Percentiles rank a stretch among this genome's conserved stretches.
These are phyloP conservation scores for Cylloceria caligata DNA, from an alignment of 2,888 invertebrate genomes.

Conservation along the genomic window DNA sequence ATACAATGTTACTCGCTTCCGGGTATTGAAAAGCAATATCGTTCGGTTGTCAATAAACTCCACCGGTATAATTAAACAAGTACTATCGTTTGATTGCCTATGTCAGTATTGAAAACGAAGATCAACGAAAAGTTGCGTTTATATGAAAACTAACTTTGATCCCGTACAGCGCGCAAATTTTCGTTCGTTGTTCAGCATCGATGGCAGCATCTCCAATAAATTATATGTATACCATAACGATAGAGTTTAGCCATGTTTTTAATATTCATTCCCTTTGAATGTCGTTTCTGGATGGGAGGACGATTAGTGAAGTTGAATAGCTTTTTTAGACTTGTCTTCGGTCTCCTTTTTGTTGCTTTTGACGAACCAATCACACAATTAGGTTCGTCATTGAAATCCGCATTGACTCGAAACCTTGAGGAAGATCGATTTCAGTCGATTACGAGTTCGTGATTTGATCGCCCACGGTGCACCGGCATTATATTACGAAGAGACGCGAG, in stretches of 20 bases:
- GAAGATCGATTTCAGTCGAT: conserved; percentile 63
- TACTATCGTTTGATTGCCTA: conserved; percentile 19
- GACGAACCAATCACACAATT: conserved; percentile 63
- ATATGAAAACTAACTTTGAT: conserved; percentile 18
- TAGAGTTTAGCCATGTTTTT: conserved; percentile 23
- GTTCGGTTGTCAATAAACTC: conserved; percentile 38
- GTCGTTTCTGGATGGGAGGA: neutral
- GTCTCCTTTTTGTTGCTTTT: conserved; percentile 18
- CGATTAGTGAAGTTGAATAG: neutral
- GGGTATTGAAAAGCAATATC: conserved; percentile 61
- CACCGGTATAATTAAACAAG: conserved; percentile 23
- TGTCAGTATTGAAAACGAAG: neutral
- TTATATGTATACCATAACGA: conserved; percentile 29
- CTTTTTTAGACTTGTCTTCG: neutral
- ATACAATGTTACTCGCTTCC: conserved; percentile 31
- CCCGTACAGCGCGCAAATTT: conserved; percentile 19
- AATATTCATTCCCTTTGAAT: conserved; percentile 39
- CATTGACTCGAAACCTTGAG: conserved; percentile 37
- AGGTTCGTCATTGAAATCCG: conserved; percentile 62
- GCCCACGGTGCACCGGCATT: conserved; percentile 53
- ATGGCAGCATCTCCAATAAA: conserved; percentile 21
- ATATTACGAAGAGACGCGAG: conserved; percentile 45
- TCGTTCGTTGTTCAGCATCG: conserved; percentile 10
- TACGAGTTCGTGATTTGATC: conserved; percentile 59
- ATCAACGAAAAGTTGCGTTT: conserved; percentile 19